These are phyloP conservation scores for Lepidurus packardi DNA, from an alignment of 1,140 invertebrate species.

Conservation along the genomic window DNA sequence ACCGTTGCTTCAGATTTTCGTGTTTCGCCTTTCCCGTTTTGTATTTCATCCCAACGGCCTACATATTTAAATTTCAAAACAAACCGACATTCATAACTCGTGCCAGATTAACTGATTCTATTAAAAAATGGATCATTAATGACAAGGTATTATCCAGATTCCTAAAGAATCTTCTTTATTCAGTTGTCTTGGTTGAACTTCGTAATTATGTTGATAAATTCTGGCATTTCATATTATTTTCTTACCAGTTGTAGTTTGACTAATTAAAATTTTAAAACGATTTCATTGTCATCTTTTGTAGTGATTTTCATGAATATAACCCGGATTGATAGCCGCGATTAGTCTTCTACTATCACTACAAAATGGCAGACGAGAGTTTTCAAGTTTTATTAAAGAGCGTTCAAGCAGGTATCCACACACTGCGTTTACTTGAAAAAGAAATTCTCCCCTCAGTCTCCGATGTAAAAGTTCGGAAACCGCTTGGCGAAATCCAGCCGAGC, in stretches of 20 bases:
- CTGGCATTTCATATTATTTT: too few relatives aligned
- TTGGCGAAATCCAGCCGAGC: not conserved
- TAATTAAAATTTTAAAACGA: too few relatives aligned
- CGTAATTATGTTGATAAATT: too few relatives aligned
- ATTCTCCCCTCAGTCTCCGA: not conserved
- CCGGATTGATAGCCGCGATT: not conserved
- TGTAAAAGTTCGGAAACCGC: not conserved
- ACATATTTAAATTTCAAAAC: not conserved
- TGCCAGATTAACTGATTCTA: not conserved
- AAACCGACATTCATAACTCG: not conserved
- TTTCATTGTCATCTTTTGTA: not conserved
- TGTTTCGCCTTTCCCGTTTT: too few relatives aligned
- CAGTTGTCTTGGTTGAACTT: not conserved
- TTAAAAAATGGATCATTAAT: not conserved
- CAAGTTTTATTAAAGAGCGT: not conserved
- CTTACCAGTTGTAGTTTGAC: too few relatives aligned
- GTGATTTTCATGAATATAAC: not conserved
- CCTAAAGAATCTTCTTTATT: not conserved
- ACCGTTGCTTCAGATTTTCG: too few relatives aligned
- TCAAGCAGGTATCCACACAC: not conserved
- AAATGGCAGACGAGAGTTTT: not conserved
- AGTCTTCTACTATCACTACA: not conserved
- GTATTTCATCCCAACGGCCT: not conserved
- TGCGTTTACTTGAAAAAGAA: not conserved
- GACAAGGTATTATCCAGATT: not conserved